These are phyloP conservation scores for Orchesella flavescens DNA, from an alignment of 2,888 invertebrate species.

Conservation along the genomic window DNA sequence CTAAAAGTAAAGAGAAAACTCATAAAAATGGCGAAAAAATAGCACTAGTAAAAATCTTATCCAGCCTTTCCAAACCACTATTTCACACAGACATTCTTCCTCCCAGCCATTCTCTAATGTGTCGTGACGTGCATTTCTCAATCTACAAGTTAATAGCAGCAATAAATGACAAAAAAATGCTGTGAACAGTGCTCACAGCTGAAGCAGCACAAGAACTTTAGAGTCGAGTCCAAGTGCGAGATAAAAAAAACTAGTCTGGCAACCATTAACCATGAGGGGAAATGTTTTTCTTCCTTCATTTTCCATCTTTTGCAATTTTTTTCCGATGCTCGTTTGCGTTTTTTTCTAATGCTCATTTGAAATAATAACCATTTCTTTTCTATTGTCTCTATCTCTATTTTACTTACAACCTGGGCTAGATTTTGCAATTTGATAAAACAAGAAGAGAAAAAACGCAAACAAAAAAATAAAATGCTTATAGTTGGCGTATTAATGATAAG, in stretches of 20 bases:
- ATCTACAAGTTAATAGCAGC: constrained; percentile 28
- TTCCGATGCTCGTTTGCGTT: neutral
- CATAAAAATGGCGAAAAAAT: neutral
- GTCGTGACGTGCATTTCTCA: constrained; percentile 20
- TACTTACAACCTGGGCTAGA: constrained; percentile 13
- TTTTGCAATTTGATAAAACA: constrained; percentile 25
- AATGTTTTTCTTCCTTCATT: constrained; percentile 14
- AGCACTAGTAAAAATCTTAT: neutral
- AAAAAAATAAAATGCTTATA: neutral
- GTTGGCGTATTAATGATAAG: neutral
- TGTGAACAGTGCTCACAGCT: constrained; percentile 35
- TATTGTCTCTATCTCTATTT: neutral
- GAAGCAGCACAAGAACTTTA: neutral
- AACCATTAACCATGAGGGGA: constrained; percentile 33
- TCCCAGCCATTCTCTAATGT: neutral
- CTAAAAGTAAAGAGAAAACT: neutral
- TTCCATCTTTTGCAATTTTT: constrained; percentile 19
- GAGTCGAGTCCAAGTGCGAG: too few species aligned
- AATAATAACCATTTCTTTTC: neutral
- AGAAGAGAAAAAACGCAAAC: constrained; percentile 1
- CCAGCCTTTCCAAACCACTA: neutral
- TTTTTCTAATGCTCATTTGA: neutral
- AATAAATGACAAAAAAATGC: constrained; percentile 47
- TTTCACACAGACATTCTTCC: neutral
- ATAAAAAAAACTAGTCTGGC: constrained; percentile 11